These are phyloP conservation scores for Hylaeus volcanicus DNA, from an alignment of 1,140 invertebrate species.

Conservation along the genomic window DNA sequence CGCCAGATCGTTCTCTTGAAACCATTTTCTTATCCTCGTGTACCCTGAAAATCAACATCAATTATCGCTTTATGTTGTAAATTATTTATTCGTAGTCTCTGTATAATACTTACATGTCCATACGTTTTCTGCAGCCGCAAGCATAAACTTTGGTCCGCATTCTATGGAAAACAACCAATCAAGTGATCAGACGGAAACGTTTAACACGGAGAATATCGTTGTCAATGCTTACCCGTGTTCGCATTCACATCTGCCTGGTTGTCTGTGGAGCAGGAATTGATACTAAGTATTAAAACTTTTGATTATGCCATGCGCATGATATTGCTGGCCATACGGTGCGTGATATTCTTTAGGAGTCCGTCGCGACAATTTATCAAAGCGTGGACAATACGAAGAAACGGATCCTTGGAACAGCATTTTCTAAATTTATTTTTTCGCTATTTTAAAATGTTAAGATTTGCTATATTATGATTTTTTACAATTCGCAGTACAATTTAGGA, in stretches of 20 bases:
- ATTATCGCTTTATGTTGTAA: background rate
- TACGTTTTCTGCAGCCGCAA: constrained; percentile 51
- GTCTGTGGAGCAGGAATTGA: constrained; percentile 54
- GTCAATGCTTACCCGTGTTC: constrained; percentile 53
- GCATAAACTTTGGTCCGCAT: constrained; percentile 35
- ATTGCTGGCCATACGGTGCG: constrained; percentile 54
- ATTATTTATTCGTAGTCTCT: background rate
- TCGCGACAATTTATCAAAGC: background rate
- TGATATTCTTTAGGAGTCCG: constrained; percentile 28
- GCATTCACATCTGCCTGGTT: constrained; percentile 54
- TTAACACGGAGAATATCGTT: too few relatives aligned
- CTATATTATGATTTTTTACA: too few relatives aligned
- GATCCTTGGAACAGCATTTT: background rate
- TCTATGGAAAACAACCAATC: constrained; percentile 10
- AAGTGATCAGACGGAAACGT: too few relatives aligned
- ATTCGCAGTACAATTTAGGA: too few relatives aligned
- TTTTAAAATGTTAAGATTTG: too few relatives aligned
- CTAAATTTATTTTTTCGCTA: too few relatives aligned
- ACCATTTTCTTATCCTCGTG: constrained; percentile 18
- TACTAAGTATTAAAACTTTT: constrained; percentile 63
- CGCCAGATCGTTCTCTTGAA: constrained; percentile 21
- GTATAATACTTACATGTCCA: constrained; percentile 21
- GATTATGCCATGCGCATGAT: constrained; percentile 30
- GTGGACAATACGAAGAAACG: background rate
- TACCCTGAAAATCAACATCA: constrained; percentile 2